phyloP scores from a whole-genome alignment of 2,888 invertebrate species.

The Patella ulyssiponensis region DNA sequence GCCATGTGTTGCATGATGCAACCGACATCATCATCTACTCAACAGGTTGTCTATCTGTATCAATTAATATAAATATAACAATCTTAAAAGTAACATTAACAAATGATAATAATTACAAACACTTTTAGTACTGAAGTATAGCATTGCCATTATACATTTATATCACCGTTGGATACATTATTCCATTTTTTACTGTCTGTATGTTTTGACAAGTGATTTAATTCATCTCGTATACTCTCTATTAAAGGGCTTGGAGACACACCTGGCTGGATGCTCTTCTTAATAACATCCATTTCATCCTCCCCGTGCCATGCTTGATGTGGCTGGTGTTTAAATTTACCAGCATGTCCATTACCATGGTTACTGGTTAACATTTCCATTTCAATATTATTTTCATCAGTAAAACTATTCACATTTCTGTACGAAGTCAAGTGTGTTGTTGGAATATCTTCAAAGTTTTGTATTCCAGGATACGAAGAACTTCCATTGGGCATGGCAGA shows the following conservation, averaged over 20 bases:
- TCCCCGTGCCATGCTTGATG: constrained; percentile 10
- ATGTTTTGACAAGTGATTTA: constrained; percentile 22
- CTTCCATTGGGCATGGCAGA: not conserved
- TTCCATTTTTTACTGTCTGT: not conserved
- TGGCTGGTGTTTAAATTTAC: constrained; percentile 9
- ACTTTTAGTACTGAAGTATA: too few relatives aligned
- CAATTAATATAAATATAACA: too few relatives aligned
- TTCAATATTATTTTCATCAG: constrained; percentile 8
- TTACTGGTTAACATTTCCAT: constrained; percentile 3
- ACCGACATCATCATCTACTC: too few relatives aligned
- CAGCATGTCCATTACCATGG: constrained; percentile 8
- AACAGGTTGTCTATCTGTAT: too few relatives aligned
- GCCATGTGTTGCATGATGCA: too few relatives aligned
- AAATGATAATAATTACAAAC: too few relatives aligned
- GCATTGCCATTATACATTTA: not conserved
- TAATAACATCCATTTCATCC: constrained; percentile 38
- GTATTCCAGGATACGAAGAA: not conserved
- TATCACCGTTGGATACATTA: not conserved
- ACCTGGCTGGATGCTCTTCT: constrained; percentile 27
- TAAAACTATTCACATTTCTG: not conserved
- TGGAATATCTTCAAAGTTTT: constrained; percentile 11
- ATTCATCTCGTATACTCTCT: constrained; percentile 35
- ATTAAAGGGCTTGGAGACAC: constrained; percentile 31
- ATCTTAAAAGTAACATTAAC: too few relatives aligned
- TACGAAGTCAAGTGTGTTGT: constrained; percentile 4